These are phyloP conservation scores for Phorcus lineatus DNA, from an alignment of 2,888 invertebrate species.

Conservation along the genomic window DNA sequence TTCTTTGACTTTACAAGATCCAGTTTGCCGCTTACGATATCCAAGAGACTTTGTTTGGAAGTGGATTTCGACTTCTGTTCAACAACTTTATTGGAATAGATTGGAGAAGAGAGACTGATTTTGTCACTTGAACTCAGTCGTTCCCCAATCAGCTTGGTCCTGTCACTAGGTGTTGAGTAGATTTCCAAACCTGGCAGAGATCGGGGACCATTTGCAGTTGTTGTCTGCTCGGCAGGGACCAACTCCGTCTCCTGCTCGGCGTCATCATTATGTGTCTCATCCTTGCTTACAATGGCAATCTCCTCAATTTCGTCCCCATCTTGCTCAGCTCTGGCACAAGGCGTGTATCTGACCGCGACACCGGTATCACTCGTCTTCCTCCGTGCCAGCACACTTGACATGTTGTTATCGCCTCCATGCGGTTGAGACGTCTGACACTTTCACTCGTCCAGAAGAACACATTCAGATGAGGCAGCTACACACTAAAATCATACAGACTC, in stretches of 20 bases:
- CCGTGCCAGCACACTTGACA: constrained; percentile 58
- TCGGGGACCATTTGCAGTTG: constrained; percentile 80
- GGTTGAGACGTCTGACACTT: not conserved
- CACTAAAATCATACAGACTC: too few relatives aligned
- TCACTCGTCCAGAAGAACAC: not conserved
- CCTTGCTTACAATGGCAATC: constrained; percentile 80
- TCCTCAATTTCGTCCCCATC: constrained; percentile 80
- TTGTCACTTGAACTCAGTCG: constrained; percentile 78
- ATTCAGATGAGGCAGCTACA: not conserved
- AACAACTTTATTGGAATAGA: constrained; percentile 72
- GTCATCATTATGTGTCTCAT: not conserved
- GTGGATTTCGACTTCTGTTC: constrained; percentile 77
- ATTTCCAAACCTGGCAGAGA: constrained; percentile 78
- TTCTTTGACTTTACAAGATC: constrained; percentile 72
- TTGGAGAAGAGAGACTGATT: constrained; percentile 76
- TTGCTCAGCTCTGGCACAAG: constrained; percentile 71
- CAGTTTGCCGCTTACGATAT: constrained; percentile 86
- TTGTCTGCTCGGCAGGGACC: constrained; percentile 77
- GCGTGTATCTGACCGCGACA: constrained; percentile 72
- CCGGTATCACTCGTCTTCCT: constrained; percentile 54
- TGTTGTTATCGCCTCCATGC: constrained; percentile 30
- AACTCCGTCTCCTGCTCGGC: constrained; percentile 64
- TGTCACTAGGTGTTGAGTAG: constrained; percentile 53
- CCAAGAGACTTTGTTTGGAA: constrained; percentile 81
- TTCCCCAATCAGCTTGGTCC: constrained; percentile 75